Percentiles rank a stretch among this genome's conserved stretches.
Evolutionary conservation across 2,113 vertebrate genomes (phyloP).

Genomic region (Drymodes brunneopygia): DNA sequence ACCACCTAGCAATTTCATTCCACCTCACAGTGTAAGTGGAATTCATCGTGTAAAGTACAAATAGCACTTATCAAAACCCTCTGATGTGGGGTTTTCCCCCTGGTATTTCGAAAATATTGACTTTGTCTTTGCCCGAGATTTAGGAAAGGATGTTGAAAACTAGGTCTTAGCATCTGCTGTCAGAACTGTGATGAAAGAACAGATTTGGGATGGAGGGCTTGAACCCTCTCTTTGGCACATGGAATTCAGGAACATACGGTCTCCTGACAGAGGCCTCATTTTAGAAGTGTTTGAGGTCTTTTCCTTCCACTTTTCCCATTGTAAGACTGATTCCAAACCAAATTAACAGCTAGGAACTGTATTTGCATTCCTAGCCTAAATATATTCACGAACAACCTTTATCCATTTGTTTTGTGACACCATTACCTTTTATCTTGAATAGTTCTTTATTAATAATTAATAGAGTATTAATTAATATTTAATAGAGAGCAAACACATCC

Average conservation of each 20-base stretch:
- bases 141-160: not conserved
- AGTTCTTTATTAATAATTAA: slow-evolving; percentile 46
- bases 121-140: not conserved
- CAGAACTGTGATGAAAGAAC: not conserved
- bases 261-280: not conserved
- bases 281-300: not conserved
- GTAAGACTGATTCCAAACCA: not conserved
- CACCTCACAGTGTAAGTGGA: not conserved
- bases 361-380: slow-evolving; percentile 1
- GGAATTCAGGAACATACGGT: not conserved
- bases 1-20: not conserved
- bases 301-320: not conserved
- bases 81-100: not conserved
- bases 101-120: not conserved
- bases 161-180: not conserved
- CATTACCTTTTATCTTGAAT: slow-evolving; percentile 47
- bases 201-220: not conserved
- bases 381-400: slow-evolving; percentile 6
- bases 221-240: not conserved
- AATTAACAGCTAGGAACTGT: not conserved
- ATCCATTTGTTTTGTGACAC: slow-evolving; percentile 53
- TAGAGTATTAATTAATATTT: slow-evolving; percentile 46
- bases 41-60: not conserved
- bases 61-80: not conserved
- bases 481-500: slow-evolving; percentile 39